Evolutionary conservation across 2,113 vertebrate species (phyloP).

Genomic region (Microcebus griseorufus): DNA sequence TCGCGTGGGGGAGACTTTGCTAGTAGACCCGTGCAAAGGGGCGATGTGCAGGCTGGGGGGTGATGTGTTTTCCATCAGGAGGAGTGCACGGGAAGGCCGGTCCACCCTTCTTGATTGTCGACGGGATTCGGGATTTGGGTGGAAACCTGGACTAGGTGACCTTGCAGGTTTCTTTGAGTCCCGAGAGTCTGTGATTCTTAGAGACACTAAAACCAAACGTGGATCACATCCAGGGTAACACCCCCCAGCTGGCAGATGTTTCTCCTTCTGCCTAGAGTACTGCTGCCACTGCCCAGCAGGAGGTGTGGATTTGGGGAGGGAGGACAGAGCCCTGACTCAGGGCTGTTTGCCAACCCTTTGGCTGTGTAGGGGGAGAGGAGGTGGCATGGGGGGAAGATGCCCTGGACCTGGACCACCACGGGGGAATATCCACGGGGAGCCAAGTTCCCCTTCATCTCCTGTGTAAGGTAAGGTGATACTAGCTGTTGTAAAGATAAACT

Average conservation of each 20-base stretch:
- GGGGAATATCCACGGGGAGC: not conserved
- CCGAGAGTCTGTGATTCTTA: not conserved
- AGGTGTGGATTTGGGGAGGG: not conserved
- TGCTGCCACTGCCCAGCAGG: not conserved
- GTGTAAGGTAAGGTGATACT: not conserved
- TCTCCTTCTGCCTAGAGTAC: not conserved
- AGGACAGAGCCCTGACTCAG: not conserved
- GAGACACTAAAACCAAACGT: not conserved
- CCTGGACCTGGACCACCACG: not conserved
- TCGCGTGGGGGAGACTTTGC: not conserved
- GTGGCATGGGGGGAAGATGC: not conserved
- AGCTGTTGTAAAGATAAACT: not conserved
- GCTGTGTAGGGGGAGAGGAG: not conserved
- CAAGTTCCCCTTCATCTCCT: not conserved
- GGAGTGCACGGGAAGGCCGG: accelerated
- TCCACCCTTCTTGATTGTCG: not conserved
- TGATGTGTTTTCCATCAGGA: not conserved
- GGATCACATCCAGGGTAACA: not conserved
- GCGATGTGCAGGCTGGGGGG: not conserved
- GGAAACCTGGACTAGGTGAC: not conserved
- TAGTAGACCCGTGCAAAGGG: not conserved
- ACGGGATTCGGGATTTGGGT: not conserved
- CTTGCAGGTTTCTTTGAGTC: not conserved
- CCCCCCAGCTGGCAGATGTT: not conserved
- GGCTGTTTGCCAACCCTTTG: not conserved